phyloP scores from a whole-genome alignment of 2,797 vertebrate genomes.

The Amphiprion clarkii region DNA sequence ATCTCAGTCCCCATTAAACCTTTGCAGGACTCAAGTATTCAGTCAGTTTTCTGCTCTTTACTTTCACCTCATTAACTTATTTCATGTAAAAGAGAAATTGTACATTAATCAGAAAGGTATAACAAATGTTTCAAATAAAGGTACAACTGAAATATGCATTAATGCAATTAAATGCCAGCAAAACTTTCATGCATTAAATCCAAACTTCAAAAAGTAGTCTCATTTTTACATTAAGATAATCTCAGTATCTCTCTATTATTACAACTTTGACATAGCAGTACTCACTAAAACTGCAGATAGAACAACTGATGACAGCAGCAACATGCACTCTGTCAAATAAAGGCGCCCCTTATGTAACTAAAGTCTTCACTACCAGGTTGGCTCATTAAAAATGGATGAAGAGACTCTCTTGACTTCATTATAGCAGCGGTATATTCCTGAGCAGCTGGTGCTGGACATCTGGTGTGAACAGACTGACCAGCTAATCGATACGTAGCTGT shows the following conservation, averaged over 20 bases:
- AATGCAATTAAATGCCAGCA: no score
- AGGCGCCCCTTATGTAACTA: slow-evolving; percentile 29
- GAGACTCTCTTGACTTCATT: slow-evolving; percentile 25
- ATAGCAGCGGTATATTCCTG: slow-evolving; percentile 28
- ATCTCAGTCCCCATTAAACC: no score
- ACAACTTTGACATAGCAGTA: not conserved
- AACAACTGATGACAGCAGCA: not conserved
- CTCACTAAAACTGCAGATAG: not conserved
- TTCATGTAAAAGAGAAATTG: not conserved
- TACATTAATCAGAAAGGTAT: not conserved
- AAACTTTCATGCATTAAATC: no score
- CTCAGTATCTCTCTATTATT: not conserved
- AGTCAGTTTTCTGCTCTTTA: no score
- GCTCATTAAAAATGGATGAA: slow-evolving; percentile 54
- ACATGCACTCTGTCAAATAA: not conserved
- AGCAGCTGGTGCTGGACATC: slow-evolving; percentile 67
- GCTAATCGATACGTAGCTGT: slow-evolving; percentile 57
- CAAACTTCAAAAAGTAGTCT: no score
- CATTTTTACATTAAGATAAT: not conserved
- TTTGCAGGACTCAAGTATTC: no score
- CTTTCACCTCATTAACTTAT: not conserved
- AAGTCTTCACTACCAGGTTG: slow-evolving; percentile 12
- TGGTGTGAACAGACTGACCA: slow-evolving; percentile 61
- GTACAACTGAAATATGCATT: no score
- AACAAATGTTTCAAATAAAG: no score